Base-by-base conservation (phyloP, 2,113 vertebrate species). In the Archilochus colubris region DNA sequence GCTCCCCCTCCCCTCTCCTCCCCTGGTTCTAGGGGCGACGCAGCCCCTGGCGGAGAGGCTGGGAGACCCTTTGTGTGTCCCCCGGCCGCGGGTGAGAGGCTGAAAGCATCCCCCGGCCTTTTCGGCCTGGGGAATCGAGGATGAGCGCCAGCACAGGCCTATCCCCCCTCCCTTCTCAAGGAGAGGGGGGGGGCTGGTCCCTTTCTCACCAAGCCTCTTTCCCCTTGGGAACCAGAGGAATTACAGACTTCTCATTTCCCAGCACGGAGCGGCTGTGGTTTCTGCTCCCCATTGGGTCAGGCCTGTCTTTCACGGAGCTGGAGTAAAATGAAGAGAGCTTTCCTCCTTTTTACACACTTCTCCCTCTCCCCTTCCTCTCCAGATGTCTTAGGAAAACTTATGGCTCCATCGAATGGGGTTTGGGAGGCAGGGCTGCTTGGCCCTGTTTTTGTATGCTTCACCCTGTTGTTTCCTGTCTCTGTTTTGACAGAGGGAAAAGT, bases 1-100 rank as follows among this genome's bases (percentile, higher is more conserved):
- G 24, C 4, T 5, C 43, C 24, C 3, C 16, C 27, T 27, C 9
- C 3, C 12, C 20, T 0, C 8, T 9, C 2, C 48, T 19, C 20
- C 7, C 48, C 48, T 11, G 19, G 48, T 5, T 22, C 48, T 22
- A 22, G 48, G 48, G 48, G 48, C 20, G 48, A 21, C 20, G 48
- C 48, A 21, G 86, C 68, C 95, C 88, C 43, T 94, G 91, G 21
- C 9, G 20, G 31, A 46, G 50, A 9, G 89, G 33, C 67, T 15
- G 50, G 83, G 76, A 92, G 89, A 83, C 94, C 89, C 94, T 54
- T 88, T 4, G 50, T 20, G 28, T 22, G 0, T 11, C 15, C 46
- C 38, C 28, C 9, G 67, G 46, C 20, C 46, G 61, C 30, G n/a
- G 36, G 73, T 57, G 61, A 48, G 70, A 31, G 75, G 69, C 40